Conservation (phyloP, 2,888 invertebrate species). For the Papilio elwesi region DNA sequence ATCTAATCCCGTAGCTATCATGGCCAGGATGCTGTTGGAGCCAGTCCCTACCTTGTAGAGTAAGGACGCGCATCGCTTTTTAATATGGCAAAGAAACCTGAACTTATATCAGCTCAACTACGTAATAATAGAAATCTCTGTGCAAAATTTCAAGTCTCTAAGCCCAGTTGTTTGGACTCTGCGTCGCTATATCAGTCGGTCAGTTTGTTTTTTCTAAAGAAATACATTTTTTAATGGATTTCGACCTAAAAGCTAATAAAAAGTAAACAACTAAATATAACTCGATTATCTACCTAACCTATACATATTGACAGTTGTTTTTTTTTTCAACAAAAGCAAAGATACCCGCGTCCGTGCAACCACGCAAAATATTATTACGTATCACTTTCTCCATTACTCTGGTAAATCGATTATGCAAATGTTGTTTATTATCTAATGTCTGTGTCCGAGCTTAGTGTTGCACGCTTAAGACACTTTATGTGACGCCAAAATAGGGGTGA, state of each 20-base stretch:
- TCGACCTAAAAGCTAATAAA: background rate
- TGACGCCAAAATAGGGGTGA: slow-evolving; percentile 12
- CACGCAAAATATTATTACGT: slow-evolving; percentile 4
- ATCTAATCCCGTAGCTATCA: too few species aligned
- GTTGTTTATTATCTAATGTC: slow-evolving; percentile 13
- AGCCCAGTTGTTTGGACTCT: too few species aligned
- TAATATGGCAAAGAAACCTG: too few species aligned
- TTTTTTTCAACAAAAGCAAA: slow-evolving; percentile 2
- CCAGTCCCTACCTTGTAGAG: too few species aligned
- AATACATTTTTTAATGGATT: too few species aligned
- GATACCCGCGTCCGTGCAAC: background rate
- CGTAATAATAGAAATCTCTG: too few species aligned
- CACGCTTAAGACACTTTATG: slow-evolving; percentile 8
- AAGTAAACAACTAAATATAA: background rate
- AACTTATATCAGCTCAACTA: too few species aligned
- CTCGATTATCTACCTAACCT: background rate
- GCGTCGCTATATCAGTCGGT: too few species aligned
- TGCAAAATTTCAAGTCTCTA: too few species aligned
- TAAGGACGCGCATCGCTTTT: too few species aligned
- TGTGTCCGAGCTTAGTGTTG: slow-evolving; percentile 1
- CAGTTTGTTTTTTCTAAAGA: too few species aligned
- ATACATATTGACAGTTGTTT: slow-evolving; percentile 19
- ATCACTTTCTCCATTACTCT: slow-evolving; percentile 31
- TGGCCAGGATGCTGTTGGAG: too few species aligned
- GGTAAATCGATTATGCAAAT: slow-evolving; percentile 15